A percentile compares a stretch with the other conserved stretches of the same genome.
Evolutionary conservation across 2,888 invertebrate genomes (phyloP).

Genomic region (Caenorhabditis sp.): DNA sequence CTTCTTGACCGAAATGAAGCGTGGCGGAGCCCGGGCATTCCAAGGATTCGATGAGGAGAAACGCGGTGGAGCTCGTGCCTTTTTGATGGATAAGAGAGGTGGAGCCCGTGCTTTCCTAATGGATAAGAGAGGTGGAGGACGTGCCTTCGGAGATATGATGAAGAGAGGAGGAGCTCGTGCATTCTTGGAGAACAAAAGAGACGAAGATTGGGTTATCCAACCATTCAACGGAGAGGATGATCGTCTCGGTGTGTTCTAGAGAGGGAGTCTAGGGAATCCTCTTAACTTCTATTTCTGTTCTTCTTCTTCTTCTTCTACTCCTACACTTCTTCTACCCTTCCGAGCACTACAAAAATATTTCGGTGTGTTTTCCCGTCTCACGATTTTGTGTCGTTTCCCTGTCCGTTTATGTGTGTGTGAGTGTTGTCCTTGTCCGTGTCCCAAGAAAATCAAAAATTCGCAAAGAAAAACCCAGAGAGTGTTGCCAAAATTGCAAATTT

Average conservation of each 20-base stretch:
- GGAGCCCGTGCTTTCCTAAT: slow-evolving; percentile 64
- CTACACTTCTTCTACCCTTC: slow-evolving; percentile 30
- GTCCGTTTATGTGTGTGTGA: background rate
- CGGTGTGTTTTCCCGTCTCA: slow-evolving; percentile 42
- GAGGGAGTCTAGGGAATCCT: background rate
- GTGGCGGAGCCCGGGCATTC: slow-evolving; percentile 67
- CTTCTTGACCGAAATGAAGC: slow-evolving; percentile 58
- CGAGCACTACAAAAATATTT: slow-evolving; percentile 35
- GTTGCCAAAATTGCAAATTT: slow-evolving; percentile 12
- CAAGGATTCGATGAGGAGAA: slow-evolving; percentile 46
- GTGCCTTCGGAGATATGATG: slow-evolving; percentile 56
- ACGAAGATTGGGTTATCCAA: slow-evolving; percentile 63
- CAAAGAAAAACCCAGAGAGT: background rate
- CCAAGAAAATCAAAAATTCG: background rate
- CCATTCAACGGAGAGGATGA: slow-evolving; percentile 53
- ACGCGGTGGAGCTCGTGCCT: slow-evolving; percentile 61
- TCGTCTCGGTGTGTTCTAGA: slow-evolving; percentile 61
- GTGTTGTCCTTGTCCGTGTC: background rate
- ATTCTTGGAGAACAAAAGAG: slow-evolving; percentile 63
- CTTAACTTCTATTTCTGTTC: slow-evolving; percentile 9
- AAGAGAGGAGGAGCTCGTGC: slow-evolving; percentile 67
- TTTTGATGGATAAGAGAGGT: slow-evolving; percentile 59
- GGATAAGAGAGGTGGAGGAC: slow-evolving; percentile 65
- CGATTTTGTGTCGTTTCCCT: slow-evolving; percentile 2
- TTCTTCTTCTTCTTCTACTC: slow-evolving; percentile 11